Evolutionary conservation across 1,140 invertebrate genomes (phyloP), one percentile per base, ranked within the genome.

Genomic region (Stenopsyche tienmushanensis): DNA sequence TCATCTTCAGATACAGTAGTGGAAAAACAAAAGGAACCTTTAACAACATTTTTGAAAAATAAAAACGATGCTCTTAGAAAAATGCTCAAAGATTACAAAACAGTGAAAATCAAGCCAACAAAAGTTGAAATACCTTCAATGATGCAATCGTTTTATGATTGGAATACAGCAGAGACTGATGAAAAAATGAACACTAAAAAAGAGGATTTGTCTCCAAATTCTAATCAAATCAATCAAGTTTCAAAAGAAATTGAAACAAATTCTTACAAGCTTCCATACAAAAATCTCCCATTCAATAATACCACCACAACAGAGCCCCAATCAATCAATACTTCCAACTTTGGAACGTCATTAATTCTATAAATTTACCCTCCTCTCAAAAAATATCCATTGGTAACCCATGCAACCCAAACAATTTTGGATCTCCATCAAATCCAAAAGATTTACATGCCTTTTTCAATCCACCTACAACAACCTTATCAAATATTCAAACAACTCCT

Each of bases 1-100:
- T n/a, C n/a, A n/a, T n/a, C n/a, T n/a, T n/a, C n/a, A n/a, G n/a
- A n/a, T n/a, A n/a, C n/a, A n/a, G n/a, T n/a, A n/a, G n/a, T n/a
- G n/a, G n/a, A n/a, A n/a, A n/a, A n/a, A n/a, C n/a, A n/a, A n/a
- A n/a, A n/a, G n/a, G n/a, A n/a, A n/a, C n/a, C n/a, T n/a, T n/a
- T n/a, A n/a, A n/a, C n/a, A n/a, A n/a, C n/a, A n/a, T n/a, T 34
- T 34, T 34, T 34, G 29, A 13, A 34, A 7, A 34, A 34, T 44
- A 81, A 82, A 60, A 64, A 79, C 10, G 77, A 82, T 44, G 76
- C 77, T 0, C 69, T 82, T 3, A 72, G 78, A 47, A 78, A 82
- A 39, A 65, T 78, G 54, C 66, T 82, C 0, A 75, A 74, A 2
- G 79, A 82, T 57, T 77, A 78, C 44, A 80, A 76, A 41, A 77